Conservation (phyloP, 2,113 vertebrate genomes). For the Cichladusa arquata region DNA sequence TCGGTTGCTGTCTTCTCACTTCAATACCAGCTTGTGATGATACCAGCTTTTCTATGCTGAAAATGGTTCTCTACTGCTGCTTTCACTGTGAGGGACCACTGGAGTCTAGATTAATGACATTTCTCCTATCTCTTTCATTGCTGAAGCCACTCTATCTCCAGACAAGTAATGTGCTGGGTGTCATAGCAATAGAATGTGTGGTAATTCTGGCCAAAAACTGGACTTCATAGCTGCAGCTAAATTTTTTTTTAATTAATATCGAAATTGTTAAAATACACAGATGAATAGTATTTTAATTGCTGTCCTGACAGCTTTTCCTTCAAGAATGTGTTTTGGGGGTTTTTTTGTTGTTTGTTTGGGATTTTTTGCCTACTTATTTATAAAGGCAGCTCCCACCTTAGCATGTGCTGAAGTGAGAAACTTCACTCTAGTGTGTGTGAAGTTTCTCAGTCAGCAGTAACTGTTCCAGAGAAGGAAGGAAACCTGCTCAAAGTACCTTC, state of each 20-base stretch:
- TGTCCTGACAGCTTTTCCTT: not conserved
- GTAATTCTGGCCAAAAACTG: not conserved
- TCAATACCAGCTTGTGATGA: not conserved
- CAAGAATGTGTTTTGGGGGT: fast-evolving
- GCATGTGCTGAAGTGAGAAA: not conserved
- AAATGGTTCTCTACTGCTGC: not conserved
- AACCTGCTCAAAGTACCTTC: not conserved
- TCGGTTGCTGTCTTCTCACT: not conserved
- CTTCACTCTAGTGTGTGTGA: not conserved
- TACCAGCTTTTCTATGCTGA: not conserved
- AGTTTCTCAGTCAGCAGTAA: not conserved
- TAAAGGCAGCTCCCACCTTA: not conserved
- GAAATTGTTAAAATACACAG: not conserved
- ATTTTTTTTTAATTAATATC: not conserved
- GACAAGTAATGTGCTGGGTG: not conserved
- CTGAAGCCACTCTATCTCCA: not conserved
- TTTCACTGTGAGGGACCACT: not conserved
- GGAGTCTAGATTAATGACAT: not conserved
- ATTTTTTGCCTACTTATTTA: not conserved
- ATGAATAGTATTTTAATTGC: not conserved
- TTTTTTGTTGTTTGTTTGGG: not conserved
- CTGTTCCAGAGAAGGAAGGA: not conserved
- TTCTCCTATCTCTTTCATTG: not conserved
- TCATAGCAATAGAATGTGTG: not conserved
- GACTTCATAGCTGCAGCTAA: not conserved